These are phyloP conservation scores for Cochlearius cochlearius DNA, from an alignment of 2,113 vertebrate species.

Conservation along the genomic window DNA sequence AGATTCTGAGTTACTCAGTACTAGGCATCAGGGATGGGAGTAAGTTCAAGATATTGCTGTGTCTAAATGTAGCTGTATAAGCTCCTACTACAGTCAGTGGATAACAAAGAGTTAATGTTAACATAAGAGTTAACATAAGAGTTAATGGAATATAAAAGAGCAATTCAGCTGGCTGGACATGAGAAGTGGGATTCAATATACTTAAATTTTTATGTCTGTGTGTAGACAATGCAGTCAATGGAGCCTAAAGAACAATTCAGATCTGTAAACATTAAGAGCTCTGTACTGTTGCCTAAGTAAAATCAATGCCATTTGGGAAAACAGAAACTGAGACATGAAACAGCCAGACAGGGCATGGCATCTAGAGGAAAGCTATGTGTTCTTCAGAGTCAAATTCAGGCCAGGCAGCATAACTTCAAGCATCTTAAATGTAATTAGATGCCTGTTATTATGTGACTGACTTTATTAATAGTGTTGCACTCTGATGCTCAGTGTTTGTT, in stretches of 20 bases:
- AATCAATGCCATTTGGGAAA: neutral
- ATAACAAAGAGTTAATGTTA: too few species aligned
- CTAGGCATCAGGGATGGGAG: neutral
- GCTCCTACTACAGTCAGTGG: neutral
- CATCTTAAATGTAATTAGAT: neutral
- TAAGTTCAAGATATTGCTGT: neutral
- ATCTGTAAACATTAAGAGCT: neutral
- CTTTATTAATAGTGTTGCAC: neutral
- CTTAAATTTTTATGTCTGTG: neutral
- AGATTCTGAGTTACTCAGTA: neutral
- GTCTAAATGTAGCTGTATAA: neutral
- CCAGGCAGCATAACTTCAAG: neutral
- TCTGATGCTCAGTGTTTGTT: neutral
- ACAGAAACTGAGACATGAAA: neutral
- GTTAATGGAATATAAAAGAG: neutral
- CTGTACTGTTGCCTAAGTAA: neutral
- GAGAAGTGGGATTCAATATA: neutral
- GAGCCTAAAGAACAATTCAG: neutral
- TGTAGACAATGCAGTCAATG: neutral
- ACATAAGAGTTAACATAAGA: too few species aligned
- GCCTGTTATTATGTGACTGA: neutral
- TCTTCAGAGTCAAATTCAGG: neutral
- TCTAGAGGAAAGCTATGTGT: neutral
- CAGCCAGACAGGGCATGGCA: neutral
- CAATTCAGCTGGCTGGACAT: neutral